phyloP scores from a whole-genome alignment of 2,888 invertebrate species.

The Apodemia duryi region DNA sequence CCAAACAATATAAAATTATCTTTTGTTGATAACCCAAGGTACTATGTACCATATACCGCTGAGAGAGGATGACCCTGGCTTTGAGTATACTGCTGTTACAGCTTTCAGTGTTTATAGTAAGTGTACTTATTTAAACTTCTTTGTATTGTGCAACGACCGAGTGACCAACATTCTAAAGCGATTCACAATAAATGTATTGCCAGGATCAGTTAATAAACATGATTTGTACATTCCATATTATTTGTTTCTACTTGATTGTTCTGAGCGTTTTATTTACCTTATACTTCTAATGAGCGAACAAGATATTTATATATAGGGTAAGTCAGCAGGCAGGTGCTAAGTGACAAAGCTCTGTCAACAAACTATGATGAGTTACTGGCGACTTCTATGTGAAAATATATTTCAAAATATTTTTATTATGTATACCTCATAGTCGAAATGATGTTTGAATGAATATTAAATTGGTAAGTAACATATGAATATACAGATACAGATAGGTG shows the following conservation, averaged over 20 bases:
- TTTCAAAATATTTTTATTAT: slow-evolving; percentile 73
- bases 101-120: slow-evolving; percentile 70
- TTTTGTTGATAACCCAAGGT: slow-evolving; percentile 63
- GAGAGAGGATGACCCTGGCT: slow-evolving; percentile 68
- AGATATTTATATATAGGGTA: slow-evolving; percentile 41
- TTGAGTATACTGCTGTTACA: slow-evolving; percentile 54
- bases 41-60: slow-evolving; percentile 65
- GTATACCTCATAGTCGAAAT: slow-evolving; percentile 72
- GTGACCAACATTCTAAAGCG: slow-evolving; percentile 52
- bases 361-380: slow-evolving; percentile 60
- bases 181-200: slow-evolving; percentile 77
- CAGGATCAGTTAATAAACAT: slow-evolving; percentile 84
- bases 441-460: slow-evolving; percentile 76
- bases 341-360: slow-evolving; percentile 60
- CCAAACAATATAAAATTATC: slow-evolving; percentile 75
- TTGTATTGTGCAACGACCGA: slow-evolving; percentile 44
- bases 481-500: slow-evolving; percentile 56
- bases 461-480: slow-evolving; percentile 64
- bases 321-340: slow-evolving; percentile 54
- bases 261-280: slow-evolving; percentile 75
- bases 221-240: slow-evolving; percentile 91
- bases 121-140: slow-evolving; percentile 53
- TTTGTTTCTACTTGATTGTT: slow-evolving; percentile 80
- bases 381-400: slow-evolving; percentile 65
- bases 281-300: slow-evolving; percentile 50